Base-by-base conservation (phyloP, 2,113 vertebrate genomes). In the Tretioscincus oriximinensis region DNA sequence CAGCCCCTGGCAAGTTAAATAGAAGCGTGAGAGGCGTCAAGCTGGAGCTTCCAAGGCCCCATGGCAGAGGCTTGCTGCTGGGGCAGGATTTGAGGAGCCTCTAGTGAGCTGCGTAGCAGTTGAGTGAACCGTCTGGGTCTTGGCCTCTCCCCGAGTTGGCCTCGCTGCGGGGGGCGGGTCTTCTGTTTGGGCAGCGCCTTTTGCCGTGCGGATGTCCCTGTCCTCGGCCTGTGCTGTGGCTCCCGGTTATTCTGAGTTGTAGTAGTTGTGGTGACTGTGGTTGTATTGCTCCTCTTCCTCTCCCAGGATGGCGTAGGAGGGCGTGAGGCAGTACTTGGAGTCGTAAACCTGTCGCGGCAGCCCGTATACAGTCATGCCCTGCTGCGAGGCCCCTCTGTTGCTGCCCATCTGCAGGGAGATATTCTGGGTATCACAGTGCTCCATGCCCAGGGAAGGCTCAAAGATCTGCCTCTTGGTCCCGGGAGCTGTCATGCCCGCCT, bases 391-490 rank as follows among this genome's bases (percentile, higher is more conserved):
- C 64, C 97, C 96, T 89, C 97, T 98, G 92, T 99, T 99, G 91
- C 96, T 97, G 80, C 98, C 98, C 97, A 99, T 99, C 93, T 99
- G 98, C 91, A 99, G 95, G 1, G 97, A 97, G 87, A 99, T 96
- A 29, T 94, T 97, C 88, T 90, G 85, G 0, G 91, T 96, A 92
- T 99, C 98, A 1, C 97, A 99, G 73, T 87, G 94, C 89, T 99
- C 97, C 96, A 97, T 96, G 60, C 97, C 96, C 92, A 97, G 94
- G 58, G 95, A 94, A 7, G 97, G 97, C 89, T 98, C 97, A 11
- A 98, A 97, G 92, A 99, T 99, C 94, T 97, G 98, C 1, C 98
- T 95, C 92, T 97, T 97, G 3, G 97, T 99, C 41, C 98, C 98
- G 0, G 98, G 98, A 0, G 98, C 98, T 0, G 97, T 98, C 98